A percentile compares a stretch with the other conserved stretches of the same genome.
Evolutionary conservation across 2,113 vertebrate genomes (phyloP).

Genomic region (Shinisaurus crocodilurus): DNA sequence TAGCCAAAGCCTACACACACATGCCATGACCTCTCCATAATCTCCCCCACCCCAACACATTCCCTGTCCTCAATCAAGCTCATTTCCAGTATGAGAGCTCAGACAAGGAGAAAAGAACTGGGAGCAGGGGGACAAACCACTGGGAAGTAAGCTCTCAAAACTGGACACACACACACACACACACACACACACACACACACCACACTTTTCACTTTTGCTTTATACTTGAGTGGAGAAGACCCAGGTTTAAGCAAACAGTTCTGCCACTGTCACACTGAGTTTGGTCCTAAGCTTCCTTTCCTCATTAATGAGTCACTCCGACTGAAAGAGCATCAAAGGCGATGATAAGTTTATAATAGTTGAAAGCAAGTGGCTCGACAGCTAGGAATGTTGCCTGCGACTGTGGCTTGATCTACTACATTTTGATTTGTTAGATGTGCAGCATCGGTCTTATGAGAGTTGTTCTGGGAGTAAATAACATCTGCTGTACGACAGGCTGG

Average conservation of each 20-base stretch:
- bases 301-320: not conserved
- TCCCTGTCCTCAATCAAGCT: not conserved
- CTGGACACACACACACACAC: not conserved
- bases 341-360: not conserved
- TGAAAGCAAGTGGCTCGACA: constrained; percentile 33
- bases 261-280: not conserved
- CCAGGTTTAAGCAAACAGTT: not conserved
- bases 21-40: too few relatives aligned
- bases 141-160: not conserved
- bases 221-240: not conserved
- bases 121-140: not conserved
- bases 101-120: too few relatives aligned
- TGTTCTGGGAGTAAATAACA: constrained; percentile 63
- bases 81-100: not conserved
- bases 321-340: not conserved
- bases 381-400: constrained; percentile 16
- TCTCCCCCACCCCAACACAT: not conserved
- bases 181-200: too few relatives aligned
- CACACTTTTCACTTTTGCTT: not conserved
- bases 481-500: constrained; percentile 58
- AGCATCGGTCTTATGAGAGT: constrained; percentile 58
- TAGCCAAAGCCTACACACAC: not conserved
- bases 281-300: not conserved
- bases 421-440: constrained; percentile 62
- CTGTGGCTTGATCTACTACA: not conserved